Base-by-base conservation (phyloP, 2,797 vertebrate species). In the Taeniopygia guttata region DNA sequence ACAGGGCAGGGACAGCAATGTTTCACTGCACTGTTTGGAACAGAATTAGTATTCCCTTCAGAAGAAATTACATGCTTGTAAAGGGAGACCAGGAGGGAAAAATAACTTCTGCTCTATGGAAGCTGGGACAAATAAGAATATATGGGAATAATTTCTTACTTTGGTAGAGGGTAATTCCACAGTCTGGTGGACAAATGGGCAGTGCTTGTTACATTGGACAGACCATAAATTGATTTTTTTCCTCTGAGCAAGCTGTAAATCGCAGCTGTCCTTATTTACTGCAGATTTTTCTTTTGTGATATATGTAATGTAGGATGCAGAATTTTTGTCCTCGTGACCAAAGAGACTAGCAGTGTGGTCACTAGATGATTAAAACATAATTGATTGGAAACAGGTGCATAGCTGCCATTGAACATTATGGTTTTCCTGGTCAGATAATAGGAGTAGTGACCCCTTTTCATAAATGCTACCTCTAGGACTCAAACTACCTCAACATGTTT, bases 161-260 rank as follows among this genome's bases (percentile, higher is more conserved):
- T 96, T 68, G 63, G 74, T 96, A 73, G 93, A 97, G 77, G 46
- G 67, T 93, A 93, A 72, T 97, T 97, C 96, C 86, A 92, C 94
- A 93, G 83, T 94, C 90, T 94, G 70, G 58, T 95, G 83, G 95
- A 82, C 81, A 95, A 97, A 83, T 52, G 93, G 92, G 95, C 96
- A 96, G 80, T 91, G 42, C 45, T 95, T 86, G 59, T 90, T 95
- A 73, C 45, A 54, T 81, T 94, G 90, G 75, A 94, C 90, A 97
- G 92, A 93, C 90, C 93, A 68, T 96, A 96, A 96, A 97, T 96
- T 75, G 84, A 52, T 94, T 95, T 96, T 69, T 49, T 89, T 64
- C 72, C 64, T 97, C 73, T 95, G 92, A 81, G 95, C 86, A 96
- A 96, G 90, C 77, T 96, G 85, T 96, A 97, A 96, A 97, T 97